Evolutionary conservation across 1,140 invertebrate genomes (phyloP), one percentile per base, ranked within the genome.

Genomic region (Palaemon carinicauda): DNA sequence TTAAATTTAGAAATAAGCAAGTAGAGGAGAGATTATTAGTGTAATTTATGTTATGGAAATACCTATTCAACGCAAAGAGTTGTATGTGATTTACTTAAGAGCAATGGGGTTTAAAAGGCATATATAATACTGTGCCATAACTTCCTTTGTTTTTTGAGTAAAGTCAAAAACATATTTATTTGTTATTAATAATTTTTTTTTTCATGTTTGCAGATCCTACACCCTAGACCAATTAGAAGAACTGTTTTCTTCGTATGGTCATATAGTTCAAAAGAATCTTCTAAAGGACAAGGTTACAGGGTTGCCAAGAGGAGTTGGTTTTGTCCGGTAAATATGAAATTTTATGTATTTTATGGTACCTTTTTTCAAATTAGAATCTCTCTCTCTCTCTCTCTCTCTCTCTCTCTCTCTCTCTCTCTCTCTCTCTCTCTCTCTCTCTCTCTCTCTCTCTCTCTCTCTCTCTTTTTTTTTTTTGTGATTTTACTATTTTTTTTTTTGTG

Each of bases 211-310:
- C 87, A 89, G 87, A 87, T 87, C 84, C 60, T 89, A 87, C 80
- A 86, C 89, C 33, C 86, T 88, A 83, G 89, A 89, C 24, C 83
- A 89, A 53, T 92, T 98, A 65, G 95, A 96, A 90, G 94, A 95
- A 65, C 94, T 97, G 90, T 98, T 98, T 92, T 94, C 94, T 85
- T 95, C 95, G 90, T 98, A 94, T 92, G 97, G 97, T 29, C 94
- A 94, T 86, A 98, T 98, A 91, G 95, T 98, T 84, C 96, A 98
- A 92, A 96, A 96, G 91, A 96, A 97, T 90, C 95, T 98, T 88
- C 92, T 98, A 79, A 94, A 96, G 88, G 96, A 98, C 91, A 97
- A 97, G 92, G 93, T 95, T 50, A 97, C 96, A 56, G 96, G 96
- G 33, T 93, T 95, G 89, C 96, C 96, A 9, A 92, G 96, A 90